Conservation (phyloP, 2,797 vertebrate genomes). For the Ambastaia sidthimunki region DNA sequence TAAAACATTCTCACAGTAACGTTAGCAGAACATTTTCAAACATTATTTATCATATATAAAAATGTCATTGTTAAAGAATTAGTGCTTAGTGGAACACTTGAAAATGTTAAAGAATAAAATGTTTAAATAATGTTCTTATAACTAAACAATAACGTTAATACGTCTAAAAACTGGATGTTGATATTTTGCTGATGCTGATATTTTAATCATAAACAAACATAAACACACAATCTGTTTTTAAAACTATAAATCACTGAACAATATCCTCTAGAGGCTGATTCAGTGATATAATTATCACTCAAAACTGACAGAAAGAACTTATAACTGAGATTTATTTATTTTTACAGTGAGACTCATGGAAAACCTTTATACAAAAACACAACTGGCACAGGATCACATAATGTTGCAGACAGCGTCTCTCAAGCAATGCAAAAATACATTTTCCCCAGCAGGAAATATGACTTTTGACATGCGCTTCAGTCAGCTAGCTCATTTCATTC, state of each 20-base stretch:
- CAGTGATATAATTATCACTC: slow-evolving; percentile 26
- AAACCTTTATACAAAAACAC: slow-evolving; percentile 8
- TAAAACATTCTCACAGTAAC: too few species aligned
- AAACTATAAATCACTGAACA: neutral
- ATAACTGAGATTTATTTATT: neutral
- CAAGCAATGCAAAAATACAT: slow-evolving; percentile 49
- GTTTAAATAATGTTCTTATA: too few species aligned
- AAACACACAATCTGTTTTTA: neutral
- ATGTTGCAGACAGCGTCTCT: neutral
- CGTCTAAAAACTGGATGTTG: too few species aligned
- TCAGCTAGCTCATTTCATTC: slow-evolving; percentile 69
- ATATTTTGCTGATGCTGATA: too few species aligned
- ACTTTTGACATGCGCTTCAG: slow-evolving; percentile 51
- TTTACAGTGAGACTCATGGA: slow-evolving; percentile 10
- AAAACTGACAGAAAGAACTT: slow-evolving; percentile 34
- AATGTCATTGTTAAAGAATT: too few species aligned
- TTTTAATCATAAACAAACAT: too few species aligned
- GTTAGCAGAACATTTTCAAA: too few species aligned
- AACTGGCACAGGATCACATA: slow-evolving; percentile 26
- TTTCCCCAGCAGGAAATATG: slow-evolving; percentile 56
- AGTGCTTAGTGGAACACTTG: too few species aligned
- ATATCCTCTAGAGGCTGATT: slow-evolving; percentile 41
- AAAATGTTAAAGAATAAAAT: too few species aligned
- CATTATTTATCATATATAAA: too few species aligned
- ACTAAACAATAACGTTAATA: too few species aligned